Evolutionary conservation across 2,797 vertebrate genomes (phyloP), one percentile per base, ranked within the genome.

Genomic region (Hydrophis major): DNA sequence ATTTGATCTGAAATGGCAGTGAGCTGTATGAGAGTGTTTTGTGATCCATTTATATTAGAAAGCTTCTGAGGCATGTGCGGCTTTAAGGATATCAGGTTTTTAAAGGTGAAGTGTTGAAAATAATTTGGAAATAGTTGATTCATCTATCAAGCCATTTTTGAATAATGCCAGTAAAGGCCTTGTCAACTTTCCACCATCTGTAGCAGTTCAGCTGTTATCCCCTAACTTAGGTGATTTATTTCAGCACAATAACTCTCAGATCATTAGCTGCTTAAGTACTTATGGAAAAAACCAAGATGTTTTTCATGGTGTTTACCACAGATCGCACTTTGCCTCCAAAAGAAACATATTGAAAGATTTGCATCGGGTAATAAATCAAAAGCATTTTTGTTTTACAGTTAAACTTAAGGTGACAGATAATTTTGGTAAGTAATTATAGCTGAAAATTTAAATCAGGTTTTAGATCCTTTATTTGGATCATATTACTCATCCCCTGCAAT

Each of bases 251-350:
- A 97, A 95, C 95, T 96, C 93, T 93, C 57, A 89, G 95, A 94
- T 94, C 96, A 96, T 95, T 96, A 97, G 97, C 96, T 97, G 97
- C 95, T 97, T 96, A 97, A 97, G 95, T 94, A 95, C 96, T 97
- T 96, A 95, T 93, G 59, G 92, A 95, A 94, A 96, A 55, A 93
- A 87, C 96, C 95, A 95, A 86, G 95, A 94, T 88, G 88, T 95
- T 95, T 97, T 95, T 97, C 93, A 92, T 97, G 95, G 93, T 96
- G 93, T 18, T 96, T 93, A 69, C 92, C 92, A 93, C 89, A 37
- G 94, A 95, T 93, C 95, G 91, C 95, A 94, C 95, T 91, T 63
- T 94, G 93, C 95, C 95, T 95, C 95, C 93, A 95, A 94, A 91
- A 57, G 88, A 96, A 92, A 61, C 50, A 92, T 74, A 1, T 56